phyloP scores from a whole-genome alignment of 2,888 invertebrate species.

The Drosophila seclusa region DNA sequence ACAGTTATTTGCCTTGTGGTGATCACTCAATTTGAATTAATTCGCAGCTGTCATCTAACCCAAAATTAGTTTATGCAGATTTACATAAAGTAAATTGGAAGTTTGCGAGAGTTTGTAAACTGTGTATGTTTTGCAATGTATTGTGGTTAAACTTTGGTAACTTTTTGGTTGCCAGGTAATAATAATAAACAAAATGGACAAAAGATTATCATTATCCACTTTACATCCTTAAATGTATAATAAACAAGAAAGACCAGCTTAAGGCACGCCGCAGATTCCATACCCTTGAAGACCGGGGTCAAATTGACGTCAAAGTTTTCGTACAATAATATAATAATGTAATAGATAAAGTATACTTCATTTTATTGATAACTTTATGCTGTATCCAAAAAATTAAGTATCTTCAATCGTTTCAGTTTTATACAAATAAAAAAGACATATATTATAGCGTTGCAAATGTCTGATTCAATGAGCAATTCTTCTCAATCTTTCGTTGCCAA shows the following conservation, averaged over 20 bases:
- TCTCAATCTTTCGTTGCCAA: background rate
- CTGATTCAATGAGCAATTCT: background rate
- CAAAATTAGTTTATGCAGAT: slow-evolving; percentile 71
- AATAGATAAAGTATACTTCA: background rate
- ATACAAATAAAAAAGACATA: background rate
- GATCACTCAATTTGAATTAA: slow-evolving; percentile 81
- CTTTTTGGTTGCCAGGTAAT: slow-evolving; percentile 3
- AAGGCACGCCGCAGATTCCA: background rate
- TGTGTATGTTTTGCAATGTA: background rate
- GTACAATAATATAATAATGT: background rate
- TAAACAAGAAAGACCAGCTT: background rate
- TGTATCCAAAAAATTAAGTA: background rate
- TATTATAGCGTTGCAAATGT: background rate
- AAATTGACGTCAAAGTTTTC: background rate
- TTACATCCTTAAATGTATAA: background rate
- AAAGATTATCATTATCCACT: background rate
- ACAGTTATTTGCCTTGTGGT: slow-evolving; percentile 64
- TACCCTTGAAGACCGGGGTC: background rate
- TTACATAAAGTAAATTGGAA: slow-evolving; percentile 69
- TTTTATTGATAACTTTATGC: background rate
- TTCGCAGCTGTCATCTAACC: slow-evolving; percentile 75
- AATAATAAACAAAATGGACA: slow-evolving; percentile 1
- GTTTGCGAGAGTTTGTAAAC: slow-evolving; percentile 31
- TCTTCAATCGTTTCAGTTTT: background rate
- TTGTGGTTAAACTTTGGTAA: slow-evolving; percentile 20